These are phyloP conservation scores for Hydropsyche betteni DNA, from an alignment of 2,888 invertebrate species.

Conservation along the genomic window DNA sequence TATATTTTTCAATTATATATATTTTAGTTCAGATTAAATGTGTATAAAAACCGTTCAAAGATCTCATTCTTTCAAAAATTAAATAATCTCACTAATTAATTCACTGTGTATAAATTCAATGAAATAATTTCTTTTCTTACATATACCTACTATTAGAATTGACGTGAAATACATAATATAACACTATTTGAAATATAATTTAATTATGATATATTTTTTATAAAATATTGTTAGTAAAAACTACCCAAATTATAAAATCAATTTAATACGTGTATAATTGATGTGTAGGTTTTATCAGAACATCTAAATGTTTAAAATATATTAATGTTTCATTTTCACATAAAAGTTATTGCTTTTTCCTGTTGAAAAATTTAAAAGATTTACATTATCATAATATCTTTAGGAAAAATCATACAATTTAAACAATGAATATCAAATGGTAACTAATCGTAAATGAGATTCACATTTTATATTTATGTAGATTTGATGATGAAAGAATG, in stretches of 20 bases:
- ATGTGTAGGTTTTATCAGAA: slow-evolving; percentile 23
- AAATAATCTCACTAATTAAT: no score
- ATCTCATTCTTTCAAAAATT: no score
- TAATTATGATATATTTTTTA: slow-evolving; percentile 6
- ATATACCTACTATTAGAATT: no score
- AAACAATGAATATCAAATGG: no score
- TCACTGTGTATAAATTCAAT: no score
- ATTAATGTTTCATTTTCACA: neutral
- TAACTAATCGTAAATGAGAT: neutral
- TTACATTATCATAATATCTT: neutral
- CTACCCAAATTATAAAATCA: slow-evolving; percentile 18
- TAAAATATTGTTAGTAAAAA: slow-evolving; percentile 17
- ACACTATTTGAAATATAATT: slow-evolving; percentile 3
- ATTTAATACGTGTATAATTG: slow-evolving; percentile 22
- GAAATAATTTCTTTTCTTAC: no score
- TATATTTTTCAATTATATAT: no score
- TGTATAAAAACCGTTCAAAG: no score
- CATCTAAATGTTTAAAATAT: slow-evolving; percentile 30
- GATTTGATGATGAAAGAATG: slow-evolving; percentile 21
- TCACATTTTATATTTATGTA: neutral
- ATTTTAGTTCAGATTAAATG: no score
- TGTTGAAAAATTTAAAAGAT: neutral
- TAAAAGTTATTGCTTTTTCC: neutral
- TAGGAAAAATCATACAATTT: no score
- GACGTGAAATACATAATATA: neutral